These are phyloP conservation scores for Panthera tigris DNA, from an alignment of 2,113 vertebrate species.

Conservation along the genomic window DNA sequence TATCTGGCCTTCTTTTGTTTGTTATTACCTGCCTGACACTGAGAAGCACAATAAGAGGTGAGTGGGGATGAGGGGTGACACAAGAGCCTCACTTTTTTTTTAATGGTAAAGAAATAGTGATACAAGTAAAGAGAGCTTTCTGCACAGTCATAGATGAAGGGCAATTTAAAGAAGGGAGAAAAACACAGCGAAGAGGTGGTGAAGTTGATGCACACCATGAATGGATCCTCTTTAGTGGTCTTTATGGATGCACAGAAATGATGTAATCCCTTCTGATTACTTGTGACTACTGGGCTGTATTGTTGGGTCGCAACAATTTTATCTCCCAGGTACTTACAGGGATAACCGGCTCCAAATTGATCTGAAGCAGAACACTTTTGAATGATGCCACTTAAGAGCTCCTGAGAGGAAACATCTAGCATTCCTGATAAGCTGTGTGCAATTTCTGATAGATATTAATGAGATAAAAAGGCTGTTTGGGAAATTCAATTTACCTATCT, in stretches of 20 bases:
- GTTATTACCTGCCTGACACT: neutral
- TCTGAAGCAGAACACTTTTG: neutral
- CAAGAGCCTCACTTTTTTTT: too few species aligned
- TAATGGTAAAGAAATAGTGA: neutral
- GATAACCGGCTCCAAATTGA: neutral
- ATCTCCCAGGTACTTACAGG: neutral
- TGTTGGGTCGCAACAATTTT: neutral
- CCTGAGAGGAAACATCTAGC: neutral
- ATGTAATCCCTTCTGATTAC: neutral
- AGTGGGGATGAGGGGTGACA: neutral
- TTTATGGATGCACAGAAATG: neutral
- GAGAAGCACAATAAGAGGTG: neutral
- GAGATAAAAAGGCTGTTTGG: neutral
- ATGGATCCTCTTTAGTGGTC: fast-evolving
- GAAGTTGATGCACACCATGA: neutral
- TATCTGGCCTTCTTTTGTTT: neutral
- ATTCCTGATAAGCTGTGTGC: neutral
- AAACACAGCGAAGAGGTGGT: neutral
- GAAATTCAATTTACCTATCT: neutral
- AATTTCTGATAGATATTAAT: neutral
- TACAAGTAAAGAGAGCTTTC: fast-evolving
- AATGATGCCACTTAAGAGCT: neutral
- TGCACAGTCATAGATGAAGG: fast-evolving
- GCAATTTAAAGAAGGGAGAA: neutral
- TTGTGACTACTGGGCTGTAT: neutral